Conservation (phyloP, 2,797 vertebrate species). For the Chlorospingus semifuscus region DNA sequence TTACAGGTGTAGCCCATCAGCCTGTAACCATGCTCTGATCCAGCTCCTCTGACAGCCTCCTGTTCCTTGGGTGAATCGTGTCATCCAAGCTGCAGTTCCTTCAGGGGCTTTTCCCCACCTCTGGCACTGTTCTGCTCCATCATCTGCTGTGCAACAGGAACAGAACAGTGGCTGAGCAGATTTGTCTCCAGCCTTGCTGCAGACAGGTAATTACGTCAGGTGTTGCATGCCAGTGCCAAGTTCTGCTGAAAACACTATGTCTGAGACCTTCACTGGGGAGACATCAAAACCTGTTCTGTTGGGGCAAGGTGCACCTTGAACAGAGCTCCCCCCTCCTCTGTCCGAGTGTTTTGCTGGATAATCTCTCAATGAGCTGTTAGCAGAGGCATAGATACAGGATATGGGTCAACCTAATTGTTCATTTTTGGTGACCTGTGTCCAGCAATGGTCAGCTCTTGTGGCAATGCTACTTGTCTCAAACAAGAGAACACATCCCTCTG, state of each 20-base stretch:
- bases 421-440: neutral
- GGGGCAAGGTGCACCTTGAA: neutral
- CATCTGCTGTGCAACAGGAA: neutral
- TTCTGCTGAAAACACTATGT: neutral
- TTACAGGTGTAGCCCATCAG: neutral
- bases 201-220: neutral
- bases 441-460: neutral
- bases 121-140: accelerated
- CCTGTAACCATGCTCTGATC: neutral
- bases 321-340: accelerated
- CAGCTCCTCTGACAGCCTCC: neutral
- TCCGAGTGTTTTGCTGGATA: neutral
- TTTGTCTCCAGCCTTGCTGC: neutral
- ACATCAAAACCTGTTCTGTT: accelerated
- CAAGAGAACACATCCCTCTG: neutral
- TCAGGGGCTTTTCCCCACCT: neutral
- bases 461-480: neutral
- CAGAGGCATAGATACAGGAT: neutral
- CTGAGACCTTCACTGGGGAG: neutral
- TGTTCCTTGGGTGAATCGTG: neutral
- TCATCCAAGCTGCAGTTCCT: neutral
- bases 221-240: neutral
- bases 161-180: neutral
- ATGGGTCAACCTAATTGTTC: neutral
- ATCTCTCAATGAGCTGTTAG: neutral